phyloP scores from a whole-genome alignment of 2,888 invertebrate genomes.

The Campoletis raptor region DNA sequence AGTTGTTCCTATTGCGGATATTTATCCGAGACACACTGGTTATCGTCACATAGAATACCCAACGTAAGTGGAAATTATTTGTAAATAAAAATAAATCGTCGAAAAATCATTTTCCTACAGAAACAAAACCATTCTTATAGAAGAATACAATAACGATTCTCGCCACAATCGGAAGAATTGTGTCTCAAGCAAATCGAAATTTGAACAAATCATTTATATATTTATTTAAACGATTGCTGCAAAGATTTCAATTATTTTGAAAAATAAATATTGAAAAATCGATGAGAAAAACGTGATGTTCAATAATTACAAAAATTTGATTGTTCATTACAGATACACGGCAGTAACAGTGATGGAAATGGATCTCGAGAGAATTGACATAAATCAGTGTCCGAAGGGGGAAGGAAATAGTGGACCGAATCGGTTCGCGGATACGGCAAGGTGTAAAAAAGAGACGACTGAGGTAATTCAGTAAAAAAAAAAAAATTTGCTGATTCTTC shows the following conservation, averaged over 20 bases:
- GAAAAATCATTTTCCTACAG: not conserved
- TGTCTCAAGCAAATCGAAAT: no score
- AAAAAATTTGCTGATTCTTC: not conserved
- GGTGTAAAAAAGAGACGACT: constrained; percentile 96
- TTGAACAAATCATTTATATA: no score
- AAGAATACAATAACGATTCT: no score
- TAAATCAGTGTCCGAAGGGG: constrained; percentile 97
- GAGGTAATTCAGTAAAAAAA: constrained; percentile 87
- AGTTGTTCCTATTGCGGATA: constrained; percentile 97
- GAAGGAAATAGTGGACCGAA: constrained; percentile 96
- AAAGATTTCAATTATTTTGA: no score
- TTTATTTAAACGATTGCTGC: no score
- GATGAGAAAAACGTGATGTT: not conserved
- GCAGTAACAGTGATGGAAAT: constrained; percentile 97
- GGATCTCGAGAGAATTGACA: constrained; percentile 98
- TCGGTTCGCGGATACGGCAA: constrained; percentile 94
- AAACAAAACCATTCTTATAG: not conserved
- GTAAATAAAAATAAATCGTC: not conserved
- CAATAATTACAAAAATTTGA: constrained; percentile 1
- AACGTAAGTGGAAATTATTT: constrained; percentile 88
- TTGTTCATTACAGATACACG: constrained; percentile 89
- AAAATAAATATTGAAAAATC: not conserved
- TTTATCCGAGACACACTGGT: constrained; percentile 96
- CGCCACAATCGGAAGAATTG: no score
- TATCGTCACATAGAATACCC: constrained; percentile 97